These are phyloP conservation scores for Scylla paramamosain DNA, from an alignment of 1,140 invertebrate species.

Conservation along the genomic window DNA sequence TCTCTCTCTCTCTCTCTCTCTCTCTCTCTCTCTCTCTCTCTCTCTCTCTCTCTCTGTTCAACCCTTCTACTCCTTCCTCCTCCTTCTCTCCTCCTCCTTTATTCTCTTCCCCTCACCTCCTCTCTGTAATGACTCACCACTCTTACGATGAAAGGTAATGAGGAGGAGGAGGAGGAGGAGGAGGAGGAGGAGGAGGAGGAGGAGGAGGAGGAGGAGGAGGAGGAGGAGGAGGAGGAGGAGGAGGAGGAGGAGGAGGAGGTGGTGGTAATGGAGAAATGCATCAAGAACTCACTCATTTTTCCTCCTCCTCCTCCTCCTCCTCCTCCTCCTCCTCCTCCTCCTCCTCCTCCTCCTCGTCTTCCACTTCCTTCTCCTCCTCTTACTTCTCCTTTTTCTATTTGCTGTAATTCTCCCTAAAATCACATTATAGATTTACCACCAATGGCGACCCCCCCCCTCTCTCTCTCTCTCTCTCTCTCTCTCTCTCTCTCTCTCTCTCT, in stretches of 20 bases:
- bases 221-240: neutral
- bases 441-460: no score
- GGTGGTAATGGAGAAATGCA: neutral
- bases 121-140: neutral
- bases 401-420: no score
- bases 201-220: constrained; percentile 3
- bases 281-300: neutral
- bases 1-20: neutral
- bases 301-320: neutral
- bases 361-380: no score
- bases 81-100: neutral
- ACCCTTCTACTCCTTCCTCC: neutral
- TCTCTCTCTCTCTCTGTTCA: neutral
- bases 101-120: neutral
- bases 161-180: constrained; percentile 17
- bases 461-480: no score
- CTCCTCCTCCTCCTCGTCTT: no score
- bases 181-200: constrained; percentile 17
- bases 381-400: no score
- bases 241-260: neutral
- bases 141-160: neutral
- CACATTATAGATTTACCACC: no score
- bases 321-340: neutral
- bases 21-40: neutral
- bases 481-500: no score